Evolutionary conservation across 2,113 vertebrate genomes (phyloP).

Genomic region (Nothobranchius kuhntae): DNA sequence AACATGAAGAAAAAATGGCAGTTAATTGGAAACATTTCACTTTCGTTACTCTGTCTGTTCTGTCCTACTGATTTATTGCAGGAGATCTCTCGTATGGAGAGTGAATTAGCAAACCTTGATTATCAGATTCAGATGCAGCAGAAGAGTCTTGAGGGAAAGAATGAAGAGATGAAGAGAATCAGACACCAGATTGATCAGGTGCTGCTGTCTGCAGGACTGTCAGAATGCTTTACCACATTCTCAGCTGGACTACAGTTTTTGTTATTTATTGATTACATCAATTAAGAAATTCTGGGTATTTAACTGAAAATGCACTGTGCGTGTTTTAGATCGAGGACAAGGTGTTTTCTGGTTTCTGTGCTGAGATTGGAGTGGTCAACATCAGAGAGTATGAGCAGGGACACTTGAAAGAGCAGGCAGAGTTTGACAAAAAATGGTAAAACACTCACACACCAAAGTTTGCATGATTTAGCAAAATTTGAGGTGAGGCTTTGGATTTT

Average conservation of each 20-base stretch:
- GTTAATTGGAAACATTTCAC: not conserved
- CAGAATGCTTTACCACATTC: not conserved
- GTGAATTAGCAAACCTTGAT: conserved; percentile 84
- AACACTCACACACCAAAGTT: not conserved
- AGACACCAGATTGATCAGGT: conserved; percentile 85
- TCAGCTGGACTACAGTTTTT: not conserved
- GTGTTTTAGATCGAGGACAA: conserved; percentile 85
- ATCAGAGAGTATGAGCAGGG: conserved; percentile 92
- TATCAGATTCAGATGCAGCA: conserved; percentile 82
- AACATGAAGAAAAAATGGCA: not conserved
- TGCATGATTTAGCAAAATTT: not conserved
- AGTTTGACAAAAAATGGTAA: conserved; percentile 88
- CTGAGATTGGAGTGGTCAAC: conserved; percentile 87
- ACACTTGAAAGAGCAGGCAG: conserved; percentile 83
- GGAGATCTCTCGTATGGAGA: conserved; percentile 91
- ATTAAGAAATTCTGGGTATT: no score
- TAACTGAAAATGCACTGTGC: not conserved
- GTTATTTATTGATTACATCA: no score
- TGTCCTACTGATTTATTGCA: conserved; percentile 49
- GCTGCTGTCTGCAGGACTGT: not conserved
- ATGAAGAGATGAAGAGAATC: conserved; percentile 73
- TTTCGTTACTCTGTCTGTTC: not conserved
- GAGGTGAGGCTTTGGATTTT: not conserved
- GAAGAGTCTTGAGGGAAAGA: conserved; percentile 74
- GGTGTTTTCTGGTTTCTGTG: conserved; percentile 91